These are phyloP conservation scores for Sakesphorus luctuosus DNA, from an alignment of 2,113 vertebrate genomes.

Conservation along the genomic window DNA sequence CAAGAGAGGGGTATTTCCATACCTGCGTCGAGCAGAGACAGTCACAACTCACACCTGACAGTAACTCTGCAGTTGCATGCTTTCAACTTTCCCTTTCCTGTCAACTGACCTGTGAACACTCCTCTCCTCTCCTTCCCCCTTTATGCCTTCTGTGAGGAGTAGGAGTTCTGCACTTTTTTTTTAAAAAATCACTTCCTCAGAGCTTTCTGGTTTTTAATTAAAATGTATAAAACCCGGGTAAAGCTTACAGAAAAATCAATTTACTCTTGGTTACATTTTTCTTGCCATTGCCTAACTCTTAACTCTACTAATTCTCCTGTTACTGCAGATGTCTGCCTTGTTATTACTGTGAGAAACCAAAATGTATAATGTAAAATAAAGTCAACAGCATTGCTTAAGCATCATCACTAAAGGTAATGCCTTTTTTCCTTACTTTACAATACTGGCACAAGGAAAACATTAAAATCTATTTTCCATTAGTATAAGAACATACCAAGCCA, in stretches of 20 bases:
- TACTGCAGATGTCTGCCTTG: neutral
- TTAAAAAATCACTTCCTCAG: rapidly evolving
- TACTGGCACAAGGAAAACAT: neutral
- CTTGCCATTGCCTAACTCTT: neutral
- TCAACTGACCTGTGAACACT: neutral
- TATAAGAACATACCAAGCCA: neutral
- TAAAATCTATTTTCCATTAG: neutral
- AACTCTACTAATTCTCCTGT: neutral
- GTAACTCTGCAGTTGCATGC: neutral
- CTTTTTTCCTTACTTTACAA: neutral
- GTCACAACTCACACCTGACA: neutral
- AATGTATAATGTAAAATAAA: neutral
- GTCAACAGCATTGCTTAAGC: neutral
- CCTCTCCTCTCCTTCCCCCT: neutral
- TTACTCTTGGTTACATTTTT: neutral
- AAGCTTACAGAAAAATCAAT: neutral
- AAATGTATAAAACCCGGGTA: neutral
- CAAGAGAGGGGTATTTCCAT: rapidly evolving
- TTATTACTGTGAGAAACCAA: neutral
- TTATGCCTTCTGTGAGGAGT: neutral
- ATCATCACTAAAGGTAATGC: neutral
- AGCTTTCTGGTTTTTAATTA: neutral
- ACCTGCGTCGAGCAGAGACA: neutral
- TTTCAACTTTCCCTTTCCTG: neutral
- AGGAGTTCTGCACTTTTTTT: neutral